phyloP scores from a whole-genome alignment of 2,888 invertebrate genomes.

The Thymelicus sylvestris region DNA sequence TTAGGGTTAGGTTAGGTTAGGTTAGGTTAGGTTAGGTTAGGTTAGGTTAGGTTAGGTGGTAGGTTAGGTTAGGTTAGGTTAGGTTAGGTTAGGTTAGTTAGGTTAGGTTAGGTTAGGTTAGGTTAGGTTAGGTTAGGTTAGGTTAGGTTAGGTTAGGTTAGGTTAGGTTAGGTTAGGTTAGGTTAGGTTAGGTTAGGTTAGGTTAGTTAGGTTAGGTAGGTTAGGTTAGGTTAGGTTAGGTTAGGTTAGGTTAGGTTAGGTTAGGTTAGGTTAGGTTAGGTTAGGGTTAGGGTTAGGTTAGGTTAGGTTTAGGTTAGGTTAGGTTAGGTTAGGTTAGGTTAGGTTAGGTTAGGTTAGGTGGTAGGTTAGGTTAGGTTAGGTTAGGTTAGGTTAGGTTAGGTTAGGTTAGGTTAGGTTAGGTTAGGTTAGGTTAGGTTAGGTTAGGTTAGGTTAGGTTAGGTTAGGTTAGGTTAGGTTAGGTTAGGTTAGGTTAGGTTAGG shows the following conservation, averaged over 20 bases:
- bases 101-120: conserved; percentile 31
- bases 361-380: neutral
- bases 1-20: conserved; percentile 34
- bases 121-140: conserved; percentile 33
- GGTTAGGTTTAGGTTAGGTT: conserved; percentile 1
- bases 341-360: neutral
- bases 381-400: conserved; percentile 1
- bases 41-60: conserved; percentile 33
- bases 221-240: neutral
- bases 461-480: conserved; percentile 20
- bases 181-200: neutral
- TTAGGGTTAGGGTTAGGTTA: conserved; percentile 1
- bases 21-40: conserved; percentile 33
- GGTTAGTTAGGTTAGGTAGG: neutral
- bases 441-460: conserved; percentile 15
- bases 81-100: conserved; percentile 21
- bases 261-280: neutral
- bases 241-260: neutral
- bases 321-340: conserved; percentile 1
- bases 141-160: conserved; percentile 9
- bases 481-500: conserved; percentile 20
- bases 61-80: conserved; percentile 21
- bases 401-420: neutral
- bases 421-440: conserved; percentile 15
- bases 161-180: conserved; percentile 1